phyloP scores from a whole-genome alignment of 53 echinoderm and acorn worm genomes.

The Arbacia lixula region DNA sequence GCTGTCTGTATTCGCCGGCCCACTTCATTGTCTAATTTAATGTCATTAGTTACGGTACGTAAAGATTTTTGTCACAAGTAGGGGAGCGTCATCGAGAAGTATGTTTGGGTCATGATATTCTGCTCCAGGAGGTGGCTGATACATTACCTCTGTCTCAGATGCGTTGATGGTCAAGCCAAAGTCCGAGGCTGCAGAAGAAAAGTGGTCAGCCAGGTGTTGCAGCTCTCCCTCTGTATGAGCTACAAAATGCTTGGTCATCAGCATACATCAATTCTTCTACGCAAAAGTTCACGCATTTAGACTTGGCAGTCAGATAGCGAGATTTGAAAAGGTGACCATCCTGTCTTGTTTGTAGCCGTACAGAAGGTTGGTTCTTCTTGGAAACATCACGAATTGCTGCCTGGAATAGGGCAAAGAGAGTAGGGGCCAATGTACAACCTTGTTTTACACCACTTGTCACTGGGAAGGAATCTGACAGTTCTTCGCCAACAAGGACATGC shows the following conservation, averaged over 20 bases:
- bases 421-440: no score
- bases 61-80: no score
- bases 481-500: conserved; percentile 28
- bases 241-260: conserved; percentile 47
- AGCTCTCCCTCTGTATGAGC: conserved; percentile 57
- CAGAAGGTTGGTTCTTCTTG: conserved; percentile 16
- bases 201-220: conserved; percentile 5
- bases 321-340: conserved; percentile 60
- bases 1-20: conserved; percentile 49
- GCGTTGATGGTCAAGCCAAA: conserved; percentile 40
- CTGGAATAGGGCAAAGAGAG: conserved; percentile 50
- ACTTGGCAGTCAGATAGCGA: conserved; percentile 5
- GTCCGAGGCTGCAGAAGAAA: conserved; percentile 17
- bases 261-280: conserved; percentile 47
- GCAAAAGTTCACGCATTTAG: conserved; percentile 5
- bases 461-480: conserved; percentile 30
- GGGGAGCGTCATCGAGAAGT: no score
- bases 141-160: conserved; percentile 50
- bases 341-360: conserved; percentile 30
- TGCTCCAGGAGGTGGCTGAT: conserved; percentile 33
- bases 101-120: conserved; percentile 29
- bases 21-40: conserved; percentile 42
- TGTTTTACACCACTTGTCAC: conserved; percentile 54
- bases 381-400: conserved; percentile 41
- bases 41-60: no score